Percentiles rank a stretch among this genome's conserved stretches.
Evolutionary conservation across 2,888 invertebrate species (phyloP).

Genomic region (Epirrita christyi): DNA sequence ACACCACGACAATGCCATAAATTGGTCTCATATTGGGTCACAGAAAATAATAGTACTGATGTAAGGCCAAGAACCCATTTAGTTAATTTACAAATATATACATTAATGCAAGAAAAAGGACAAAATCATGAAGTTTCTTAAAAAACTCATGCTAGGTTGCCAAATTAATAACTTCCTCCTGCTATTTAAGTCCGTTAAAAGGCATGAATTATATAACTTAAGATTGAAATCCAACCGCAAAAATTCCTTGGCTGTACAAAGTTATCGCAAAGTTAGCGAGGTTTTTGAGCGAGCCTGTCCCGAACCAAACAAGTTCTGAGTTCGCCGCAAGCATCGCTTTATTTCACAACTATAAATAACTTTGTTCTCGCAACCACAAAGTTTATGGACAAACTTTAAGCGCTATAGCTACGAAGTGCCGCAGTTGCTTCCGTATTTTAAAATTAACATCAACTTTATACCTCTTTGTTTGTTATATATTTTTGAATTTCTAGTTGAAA

Average conservation of each 20-base stretch:
- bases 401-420: constrained; percentile 35
- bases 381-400: constrained; percentile 54
- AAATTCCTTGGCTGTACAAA: constrained; percentile 52
- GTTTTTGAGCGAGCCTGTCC: constrained; percentile 60
- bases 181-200: too few species aligned
- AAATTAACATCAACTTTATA: constrained; percentile 13
- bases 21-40: too few species aligned
- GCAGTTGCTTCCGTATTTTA: constrained; percentile 10
- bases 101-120: too few species aligned
- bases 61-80: too few species aligned
- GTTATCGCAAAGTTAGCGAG: constrained; percentile 71
- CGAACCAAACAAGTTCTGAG: constrained; percentile 64
- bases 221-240: too few species aligned
- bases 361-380: constrained; percentile 68
- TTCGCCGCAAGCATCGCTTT: constrained; percentile 60
- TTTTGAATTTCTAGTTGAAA: not conserved
- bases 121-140: too few species aligned
- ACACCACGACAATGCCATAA: too few species aligned
- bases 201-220: too few species aligned
- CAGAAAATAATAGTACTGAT: too few species aligned
- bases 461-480: not conserved
- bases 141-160: too few species aligned
- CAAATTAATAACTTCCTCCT: too few species aligned
- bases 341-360: constrained; percentile 68
- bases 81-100: too few species aligned